Base-by-base conservation (phyloP, 37 sponge, comb jelly and placozoan genomes). In the Aplysina aerophoba region DNA sequence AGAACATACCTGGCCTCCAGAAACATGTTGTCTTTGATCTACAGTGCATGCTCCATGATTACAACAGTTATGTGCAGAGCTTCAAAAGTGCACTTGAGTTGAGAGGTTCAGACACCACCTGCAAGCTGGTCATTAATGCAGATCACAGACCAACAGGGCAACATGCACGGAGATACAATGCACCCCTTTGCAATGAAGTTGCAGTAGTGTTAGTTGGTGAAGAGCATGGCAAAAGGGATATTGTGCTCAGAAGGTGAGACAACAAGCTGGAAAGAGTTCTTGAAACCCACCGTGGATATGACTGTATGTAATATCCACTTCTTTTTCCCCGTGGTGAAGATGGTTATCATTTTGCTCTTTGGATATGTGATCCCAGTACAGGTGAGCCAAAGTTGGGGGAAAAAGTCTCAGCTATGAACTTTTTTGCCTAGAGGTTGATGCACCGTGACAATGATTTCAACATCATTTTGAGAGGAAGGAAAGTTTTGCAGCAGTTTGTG, bases 401-500 rank as follows among this genome's bases (percentile, higher is more conserved):
- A 87, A 41, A 90, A 39, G 59, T 88, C 15, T 55, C 89, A 53
- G 56, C 84, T 4, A 88, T 74, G 62, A 65, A 87, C 36, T 90
- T 74, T 20, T 88, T 87, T 30, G 54, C 79, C 2, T 87, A 73
- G 27, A 68, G 41, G 33, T 54, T 90, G 19, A 90, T 90, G 90
- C 17, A 83, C 44, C 86, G 86, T 5, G 41, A 62, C 8, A 44
- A 44, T 31, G 33, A 55, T 22, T 39, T 63, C 27, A 30, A 59
- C 28, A 36, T 55, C 31, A 13, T 82, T 74, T 64, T 80, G 36
- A 39, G 0, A 6, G 39, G 59, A 61, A 50, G 81, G 58, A 60
- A 67, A 22, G 60, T 92, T 39, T 87, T 89, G 36, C 89, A 92
- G 37, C 93, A 92, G 35, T 86, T 80, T 64, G 27, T 85, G 34